These are phyloP conservation scores for Polydrusus cervinus DNA, from an alignment of 2,888 invertebrate species.

Conservation along the genomic window DNA sequence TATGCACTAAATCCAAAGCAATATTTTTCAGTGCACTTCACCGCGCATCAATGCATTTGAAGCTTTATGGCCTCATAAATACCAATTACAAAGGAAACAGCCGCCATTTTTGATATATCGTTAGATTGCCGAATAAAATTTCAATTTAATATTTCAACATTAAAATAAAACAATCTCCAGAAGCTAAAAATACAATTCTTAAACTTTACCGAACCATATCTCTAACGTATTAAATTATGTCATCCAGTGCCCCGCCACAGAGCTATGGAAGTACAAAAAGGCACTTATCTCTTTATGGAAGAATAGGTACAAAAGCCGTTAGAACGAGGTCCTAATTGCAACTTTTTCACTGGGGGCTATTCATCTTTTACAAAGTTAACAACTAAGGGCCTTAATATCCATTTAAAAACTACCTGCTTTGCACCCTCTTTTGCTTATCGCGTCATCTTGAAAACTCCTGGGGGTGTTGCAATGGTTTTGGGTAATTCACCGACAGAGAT, in stretches of 20 bases:
- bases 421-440: constrained; percentile 58
- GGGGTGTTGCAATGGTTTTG: constrained; percentile 40
- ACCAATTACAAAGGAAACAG: too few relatives aligned
- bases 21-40: too few relatives aligned
- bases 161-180: too few relatives aligned
- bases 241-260: constrained; percentile 13
- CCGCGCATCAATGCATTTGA: too few relatives aligned
- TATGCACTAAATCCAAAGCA: too few relatives aligned
- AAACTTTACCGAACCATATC: neutral
- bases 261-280: constrained; percentile 59
- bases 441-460: constrained; percentile 42
- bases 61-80: too few relatives aligned
- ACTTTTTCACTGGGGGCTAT: constrained; percentile 63
- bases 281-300: constrained; percentile 67
- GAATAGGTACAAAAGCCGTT: constrained; percentile 66
- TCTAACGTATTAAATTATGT: constrained; percentile 18
- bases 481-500: constrained; percentile 35
- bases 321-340: constrained; percentile 68
- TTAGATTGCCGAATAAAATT: too few relatives aligned
- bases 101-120: too few relatives aligned
- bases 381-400: constrained; percentile 65
- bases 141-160: too few relatives aligned
- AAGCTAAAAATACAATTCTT: neutral
- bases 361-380: constrained; percentile 70
- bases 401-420: constrained; percentile 70